Base-by-base conservation (phyloP, 2,888 invertebrate genomes). In the Protula sp. region DNA sequence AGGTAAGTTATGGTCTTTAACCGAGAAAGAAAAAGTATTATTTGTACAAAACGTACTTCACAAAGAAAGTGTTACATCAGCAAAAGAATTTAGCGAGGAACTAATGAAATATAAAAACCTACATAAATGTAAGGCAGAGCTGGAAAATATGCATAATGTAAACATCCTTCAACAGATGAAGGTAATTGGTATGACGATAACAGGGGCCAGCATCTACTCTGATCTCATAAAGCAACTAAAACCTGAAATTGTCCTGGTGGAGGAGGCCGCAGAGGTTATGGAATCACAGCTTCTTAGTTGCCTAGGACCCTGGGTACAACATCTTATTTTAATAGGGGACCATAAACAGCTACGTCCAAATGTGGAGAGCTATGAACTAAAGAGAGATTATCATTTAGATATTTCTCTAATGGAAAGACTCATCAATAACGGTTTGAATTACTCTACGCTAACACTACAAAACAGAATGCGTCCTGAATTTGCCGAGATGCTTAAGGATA, bases 401-500 rank as follows among this genome's bases (percentile, higher is more conserved):
- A 30, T 65, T 26, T 65, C 65, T 2, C 55, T 65, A 59, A 63
- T 65, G 63, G 65, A 65, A 51, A 28, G 65, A 24, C 56, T 65
- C 2, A 61, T 65, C 22, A 57, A 65, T 22, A 65, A 65, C 55
- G 38, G 55, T 19, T 31, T 58, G 26, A 31, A 52, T 5, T 64
- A 55, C 47, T 5, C 50, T 14, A 45, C 60, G 14, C 30, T 65
- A n/a, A 14, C 47, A 22, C 48, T 59, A 48, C 65, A 65, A 53
- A 65, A 64, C 27, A 52, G 65, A 14, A 65, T 65, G 65, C 53
- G 60, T 19, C 61, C 58, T 28, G 65, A 65, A 47, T 59, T 65
- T 54, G 60, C 63, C 1, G 38, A 55, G 1, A 53, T 65, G 0
- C 57, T 65, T 22, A 9, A 26, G 14, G 65, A 65, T 45, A 65